Conservation (phyloP, 2,113 vertebrate species). For the Syngnathus scovelli region DNA sequence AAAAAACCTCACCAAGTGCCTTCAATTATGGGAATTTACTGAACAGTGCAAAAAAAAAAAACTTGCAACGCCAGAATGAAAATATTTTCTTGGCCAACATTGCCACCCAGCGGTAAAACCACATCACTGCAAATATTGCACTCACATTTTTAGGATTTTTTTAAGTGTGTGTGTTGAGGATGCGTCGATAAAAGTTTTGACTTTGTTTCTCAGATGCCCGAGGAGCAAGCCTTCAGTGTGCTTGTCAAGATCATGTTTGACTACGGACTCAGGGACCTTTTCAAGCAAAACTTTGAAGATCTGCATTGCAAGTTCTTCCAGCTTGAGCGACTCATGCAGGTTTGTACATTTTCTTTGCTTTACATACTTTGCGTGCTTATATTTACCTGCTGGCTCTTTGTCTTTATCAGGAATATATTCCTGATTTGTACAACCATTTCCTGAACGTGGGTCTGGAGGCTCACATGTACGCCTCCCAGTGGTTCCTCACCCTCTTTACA, state of each 20-base stretch:
- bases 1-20: too few relatives aligned
- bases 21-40: not conserved
- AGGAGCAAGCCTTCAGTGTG: slow-evolving; percentile 98
- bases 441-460: slow-evolving; percentile 95
- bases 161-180: not conserved
- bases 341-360: slow-evolving; percentile 37
- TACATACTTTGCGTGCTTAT: not conserved
- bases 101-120: slow-evolving; percentile 43
- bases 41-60: not conserved
- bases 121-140: not conserved
- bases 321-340: slow-evolving; percentile 98
- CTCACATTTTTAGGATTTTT: not conserved
- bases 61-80: not conserved
- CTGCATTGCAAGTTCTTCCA: slow-evolving; percentile 99
- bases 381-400: not conserved
- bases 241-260: slow-evolving; percentile 99
- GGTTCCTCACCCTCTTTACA: slow-evolving; percentile 98
- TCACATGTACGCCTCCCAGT: slow-evolving; percentile 99
- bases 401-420: slow-evolving; percentile 84
- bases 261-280: slow-evolving; percentile 98
- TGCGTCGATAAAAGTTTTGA: too few relatives aligned
- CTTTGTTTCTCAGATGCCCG: slow-evolving; percentile 83
- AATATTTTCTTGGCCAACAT: not conserved
- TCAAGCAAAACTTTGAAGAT: slow-evolving; percentile 99
- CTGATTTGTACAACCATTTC: slow-evolving; percentile 94